Conservation (phyloP, 2,113 vertebrate genomes). For the Chamaea fasciata region DNA sequence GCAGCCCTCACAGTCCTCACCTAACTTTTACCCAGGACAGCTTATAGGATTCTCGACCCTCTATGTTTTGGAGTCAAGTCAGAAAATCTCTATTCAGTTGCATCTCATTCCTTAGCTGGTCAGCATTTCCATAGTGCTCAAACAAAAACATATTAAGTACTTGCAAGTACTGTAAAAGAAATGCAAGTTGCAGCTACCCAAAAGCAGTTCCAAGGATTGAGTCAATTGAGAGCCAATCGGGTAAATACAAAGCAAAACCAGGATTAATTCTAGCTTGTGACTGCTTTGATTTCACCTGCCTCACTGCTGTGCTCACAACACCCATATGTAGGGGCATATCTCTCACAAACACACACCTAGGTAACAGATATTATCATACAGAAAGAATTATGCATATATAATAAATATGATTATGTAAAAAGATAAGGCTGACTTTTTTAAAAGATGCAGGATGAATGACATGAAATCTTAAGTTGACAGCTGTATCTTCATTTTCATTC, state of each 20-base stretch:
- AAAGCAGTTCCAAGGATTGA: background rate
- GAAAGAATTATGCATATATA: background rate
- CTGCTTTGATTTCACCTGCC: background rate
- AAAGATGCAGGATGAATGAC: background rate
- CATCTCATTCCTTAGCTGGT: background rate
- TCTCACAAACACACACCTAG: background rate
- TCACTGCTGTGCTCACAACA: background rate
- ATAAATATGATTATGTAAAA: background rate
- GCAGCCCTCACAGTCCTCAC: background rate
- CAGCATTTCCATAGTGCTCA: background rate
- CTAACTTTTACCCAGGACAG: background rate
- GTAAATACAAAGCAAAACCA: background rate
- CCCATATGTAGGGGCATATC: background rate
- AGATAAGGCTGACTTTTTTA: background rate
- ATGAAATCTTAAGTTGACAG: background rate
- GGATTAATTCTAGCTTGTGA: background rate
- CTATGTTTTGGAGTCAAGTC: background rate
- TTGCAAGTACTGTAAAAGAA: background rate
- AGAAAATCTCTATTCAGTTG: background rate
- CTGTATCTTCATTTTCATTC: conserved; percentile 8
- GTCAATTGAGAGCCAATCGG: accelerated
- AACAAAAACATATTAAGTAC: background rate
- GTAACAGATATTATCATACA: background rate
- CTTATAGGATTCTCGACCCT: background rate
- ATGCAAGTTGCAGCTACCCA: background rate